Base-by-base conservation (phyloP, 1,140 invertebrate species). In the Zaprionus davidi region DNA sequence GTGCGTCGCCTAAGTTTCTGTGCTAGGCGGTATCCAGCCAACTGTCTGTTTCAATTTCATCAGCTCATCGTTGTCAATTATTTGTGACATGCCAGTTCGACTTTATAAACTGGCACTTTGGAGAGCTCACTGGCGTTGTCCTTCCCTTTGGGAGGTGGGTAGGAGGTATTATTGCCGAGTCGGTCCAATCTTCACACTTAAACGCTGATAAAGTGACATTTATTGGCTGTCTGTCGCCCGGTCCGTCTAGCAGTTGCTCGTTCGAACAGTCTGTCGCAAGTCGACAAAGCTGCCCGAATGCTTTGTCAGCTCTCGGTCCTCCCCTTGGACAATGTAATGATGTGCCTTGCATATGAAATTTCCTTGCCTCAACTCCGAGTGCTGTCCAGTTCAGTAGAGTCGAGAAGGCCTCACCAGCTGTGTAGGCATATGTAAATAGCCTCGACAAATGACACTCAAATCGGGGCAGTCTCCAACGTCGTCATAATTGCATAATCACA, bases 31-130 rank as follows among this genome's bases (percentile, higher is more conserved):
- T 67, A 76, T 69, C 67, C 76, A 67, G 71, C 53, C 68, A 58
- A 41, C 71, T 80, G 77, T 75, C 77, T 80, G 65, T 80, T 71
- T 83, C 80, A 70, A 88, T 78, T 73, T 72, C 80, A 83, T 78
- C 81, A 76, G 70, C 71, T 72, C 84, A 78, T 67, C 68, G 71
- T 73, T 88, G 83, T 87, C 83, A 87, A 87, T 87, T 87, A 87
- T 87, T 73, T 82, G 84, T 81, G 80, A 82, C 80, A 85, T 56
- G 49, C 56, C 76, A 70, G 76, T 77, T 82, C 72, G 83, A 86
- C 80, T 78, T 71, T 83, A 88, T 83, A 83, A 82, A 76, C 84
- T 87, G 82, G 76, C 82, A 85, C 75, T 86, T 82, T 64, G 44
- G 82, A 59, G 82, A 73, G 75, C 68, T 49, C 56, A 53, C 20